phyloP scores from a whole-genome alignment of 2,113 vertebrate species.

The Plotosus lineatus region DNA sequence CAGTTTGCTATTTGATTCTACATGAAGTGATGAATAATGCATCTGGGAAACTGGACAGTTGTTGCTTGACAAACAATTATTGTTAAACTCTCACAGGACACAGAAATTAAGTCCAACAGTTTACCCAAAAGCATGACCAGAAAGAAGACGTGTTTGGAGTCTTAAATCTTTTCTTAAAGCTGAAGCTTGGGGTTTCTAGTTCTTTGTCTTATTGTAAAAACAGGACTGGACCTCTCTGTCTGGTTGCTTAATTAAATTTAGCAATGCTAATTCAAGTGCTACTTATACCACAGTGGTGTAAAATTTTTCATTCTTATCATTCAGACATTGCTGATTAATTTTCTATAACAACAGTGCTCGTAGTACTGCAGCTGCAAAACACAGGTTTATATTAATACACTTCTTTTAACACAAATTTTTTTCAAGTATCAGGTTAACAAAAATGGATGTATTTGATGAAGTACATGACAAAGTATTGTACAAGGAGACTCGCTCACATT shows the following conservation, averaged over 20 bases:
- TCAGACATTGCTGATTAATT: not conserved
- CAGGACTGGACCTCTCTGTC: not conserved
- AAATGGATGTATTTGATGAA: not conserved
- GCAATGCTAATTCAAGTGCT: not conserved
- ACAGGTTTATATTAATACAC: not conserved
- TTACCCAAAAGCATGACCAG: not conserved
- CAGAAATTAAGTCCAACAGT: slow-evolving; percentile 6
- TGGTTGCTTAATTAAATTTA: not conserved
- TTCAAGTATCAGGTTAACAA: not conserved
- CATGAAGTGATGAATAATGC: slow-evolving; percentile 3
- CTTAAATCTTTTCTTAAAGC: not conserved
- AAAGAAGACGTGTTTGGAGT: not conserved
- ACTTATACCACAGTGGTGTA: not conserved
- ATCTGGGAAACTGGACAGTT: slow-evolving; percentile 4
- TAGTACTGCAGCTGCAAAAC: not conserved
- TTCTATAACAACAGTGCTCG: not conserved
- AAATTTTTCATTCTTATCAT: not conserved
- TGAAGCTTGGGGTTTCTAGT: not conserved
- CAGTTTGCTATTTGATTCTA: not conserved
- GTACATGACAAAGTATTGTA: not conserved
- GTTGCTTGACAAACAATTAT: slow-evolving; percentile 12
- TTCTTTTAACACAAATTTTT: not conserved
- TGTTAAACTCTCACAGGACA: slow-evolving; percentile 5
- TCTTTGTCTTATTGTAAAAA: not conserved
- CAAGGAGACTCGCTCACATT: not conserved